A percentile compares a stretch with the other conserved stretches of the same genome.
phyloP scores from a whole-genome alignment of 1,140 invertebrate species.

The Drosophila nasuta region DNA sequence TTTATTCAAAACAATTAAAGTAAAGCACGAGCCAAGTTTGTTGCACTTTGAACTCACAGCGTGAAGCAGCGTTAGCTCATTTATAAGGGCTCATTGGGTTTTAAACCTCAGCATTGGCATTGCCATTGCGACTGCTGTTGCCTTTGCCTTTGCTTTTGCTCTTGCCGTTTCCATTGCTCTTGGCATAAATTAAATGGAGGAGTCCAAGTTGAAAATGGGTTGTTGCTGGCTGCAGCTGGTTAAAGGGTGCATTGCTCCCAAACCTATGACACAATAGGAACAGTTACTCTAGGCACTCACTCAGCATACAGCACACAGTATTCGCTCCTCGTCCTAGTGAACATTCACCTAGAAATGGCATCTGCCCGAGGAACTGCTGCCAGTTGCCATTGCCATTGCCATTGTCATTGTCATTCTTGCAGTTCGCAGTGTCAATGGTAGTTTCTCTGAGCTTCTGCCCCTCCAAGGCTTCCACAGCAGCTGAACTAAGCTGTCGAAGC shows the following conservation, averaged over 20 bases:
- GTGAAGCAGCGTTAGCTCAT: slow-evolving; percentile 55
- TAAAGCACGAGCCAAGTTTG: slow-evolving; percentile 47
- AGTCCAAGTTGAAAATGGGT: slow-evolving; percentile 56
- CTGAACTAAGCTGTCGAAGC: slow-evolving; percentile 43
- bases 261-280: slow-evolving; percentile 34
- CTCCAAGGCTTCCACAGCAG: slow-evolving; percentile 16
- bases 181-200: slow-evolving; percentile 77
- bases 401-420: too few relatives aligned
- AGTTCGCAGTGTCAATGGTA: slow-evolving; percentile 41
- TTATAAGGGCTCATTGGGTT: slow-evolving; percentile 48
- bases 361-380: slow-evolving; percentile 31
- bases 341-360: slow-evolving; percentile 41
- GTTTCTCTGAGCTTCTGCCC: slow-evolving; percentile 32
- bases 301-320: neutral
- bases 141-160: slow-evolving; percentile 25
- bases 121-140: slow-evolving; percentile 24
- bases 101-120: slow-evolving; percentile 50
- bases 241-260: slow-evolving; percentile 38
- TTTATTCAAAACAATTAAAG: slow-evolving; percentile 16
- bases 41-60: slow-evolving; percentile 75
- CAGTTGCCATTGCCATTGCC: neutral
- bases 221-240: slow-evolving; percentile 44
- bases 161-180: slow-evolving; percentile 57
- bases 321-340: neutral
- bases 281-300: slow-evolving; percentile 6